These are phyloP conservation scores for Clostera curtula DNA, from an alignment of 2,888 invertebrate genomes.

Conservation along the genomic window DNA sequence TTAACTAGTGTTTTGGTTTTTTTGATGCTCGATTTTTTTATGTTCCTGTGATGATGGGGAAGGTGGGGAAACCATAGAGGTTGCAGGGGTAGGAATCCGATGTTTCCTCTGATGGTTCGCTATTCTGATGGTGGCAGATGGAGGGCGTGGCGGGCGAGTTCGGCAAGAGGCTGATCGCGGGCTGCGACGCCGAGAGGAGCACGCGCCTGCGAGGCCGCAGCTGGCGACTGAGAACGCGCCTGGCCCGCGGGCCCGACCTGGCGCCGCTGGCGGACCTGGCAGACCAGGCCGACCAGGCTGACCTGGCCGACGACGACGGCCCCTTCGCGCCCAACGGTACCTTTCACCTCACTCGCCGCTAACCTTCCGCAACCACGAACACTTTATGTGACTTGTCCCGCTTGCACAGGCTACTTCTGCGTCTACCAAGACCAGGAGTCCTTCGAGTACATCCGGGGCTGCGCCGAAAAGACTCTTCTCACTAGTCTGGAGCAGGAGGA, in stretches of 20 bases:
- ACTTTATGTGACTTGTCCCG: neutral
- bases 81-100: too few relatives aligned
- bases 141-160: conserved; percentile 91
- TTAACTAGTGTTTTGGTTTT: too few relatives aligned
- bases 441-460: conserved; percentile 92
- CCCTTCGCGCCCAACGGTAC: conserved; percentile 92
- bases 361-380: neutral
- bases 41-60: too few relatives aligned
- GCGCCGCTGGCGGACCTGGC: conserved; percentile 80
- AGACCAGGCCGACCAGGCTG: too few relatives aligned
- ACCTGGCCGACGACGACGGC: conserved; percentile 86
- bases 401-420: conserved; percentile 82
- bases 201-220: conserved; percentile 85
- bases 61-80: too few relatives aligned
- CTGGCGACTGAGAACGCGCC: conserved; percentile 75
- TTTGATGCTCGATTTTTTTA: too few relatives aligned
- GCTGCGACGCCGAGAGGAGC: conserved; percentile 89
- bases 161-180: conserved; percentile 87
- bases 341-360: conserved; percentile 12
- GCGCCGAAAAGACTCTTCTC: conserved; percentile 91
- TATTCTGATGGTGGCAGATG: conserved; percentile 64
- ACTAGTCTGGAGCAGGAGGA: conserved; percentile 94
- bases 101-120: too few relatives aligned
- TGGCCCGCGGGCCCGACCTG: conserved; percentile 85
- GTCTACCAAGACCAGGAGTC: conserved; percentile 93